A percentile compares a stretch with the other conserved stretches of the same genome.
Conservation (phyloP, 2,113 vertebrate genomes). For the Casuarius casuarius region DNA sequence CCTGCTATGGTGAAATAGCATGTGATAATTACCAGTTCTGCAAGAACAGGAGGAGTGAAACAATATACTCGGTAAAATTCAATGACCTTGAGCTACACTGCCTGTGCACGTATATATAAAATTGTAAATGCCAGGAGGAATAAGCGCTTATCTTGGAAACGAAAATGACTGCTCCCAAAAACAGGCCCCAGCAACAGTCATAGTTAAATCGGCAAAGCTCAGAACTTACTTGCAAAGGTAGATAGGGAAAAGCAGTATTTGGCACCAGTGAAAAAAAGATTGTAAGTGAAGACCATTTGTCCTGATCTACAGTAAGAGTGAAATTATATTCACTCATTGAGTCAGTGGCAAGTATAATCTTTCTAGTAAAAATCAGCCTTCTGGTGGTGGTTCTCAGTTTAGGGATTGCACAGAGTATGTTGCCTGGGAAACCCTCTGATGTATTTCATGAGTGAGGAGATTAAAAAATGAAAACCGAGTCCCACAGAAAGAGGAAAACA, state of each 20-base stretch:
- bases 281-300: not conserved
- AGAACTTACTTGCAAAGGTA: not conserved
- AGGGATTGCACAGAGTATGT: not conserved
- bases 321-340: not conserved
- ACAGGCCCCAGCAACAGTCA: not conserved
- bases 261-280: not conserved
- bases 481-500: not conserved
- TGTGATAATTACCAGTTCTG: constrained; percentile 27
- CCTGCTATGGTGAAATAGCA: not conserved
- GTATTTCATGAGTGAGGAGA: not conserved
- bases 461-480: not conserved
- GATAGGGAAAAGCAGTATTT: not conserved
- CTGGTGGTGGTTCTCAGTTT: not conserved
- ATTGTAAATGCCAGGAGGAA: not conserved
- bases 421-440: not conserved
- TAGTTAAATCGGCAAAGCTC: not conserved
- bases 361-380: not conserved
- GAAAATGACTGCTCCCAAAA: constrained; percentile 13
- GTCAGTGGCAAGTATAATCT: not conserved
- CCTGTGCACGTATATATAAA: not conserved
- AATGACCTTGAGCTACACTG: not conserved
- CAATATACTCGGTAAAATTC: constrained; percentile 2
- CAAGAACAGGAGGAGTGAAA: not conserved
- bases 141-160: not conserved
- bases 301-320: not conserved